A percentile compares a stretch with the other conserved stretches of the same genome.
Evolutionary conservation across 2,113 vertebrate genomes (phyloP).

Genomic region (Ceuthmochares aereus): DNA sequence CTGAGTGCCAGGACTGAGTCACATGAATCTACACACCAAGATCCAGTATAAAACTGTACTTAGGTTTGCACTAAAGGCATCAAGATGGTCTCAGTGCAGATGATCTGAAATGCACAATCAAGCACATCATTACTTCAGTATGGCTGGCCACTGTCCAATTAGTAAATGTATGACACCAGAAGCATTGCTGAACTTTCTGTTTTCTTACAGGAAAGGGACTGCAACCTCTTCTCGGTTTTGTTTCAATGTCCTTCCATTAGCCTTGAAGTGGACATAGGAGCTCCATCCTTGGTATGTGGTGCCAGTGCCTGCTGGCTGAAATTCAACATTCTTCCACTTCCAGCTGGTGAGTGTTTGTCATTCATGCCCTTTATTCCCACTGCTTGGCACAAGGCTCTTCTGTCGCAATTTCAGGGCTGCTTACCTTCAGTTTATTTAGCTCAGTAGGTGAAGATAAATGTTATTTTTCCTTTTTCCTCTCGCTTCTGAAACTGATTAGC

Average conservation of each 20-base stretch:
- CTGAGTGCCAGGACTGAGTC: background rate
- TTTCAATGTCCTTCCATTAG: background rate
- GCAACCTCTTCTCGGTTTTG: background rate
- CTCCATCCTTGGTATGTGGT: background rate
- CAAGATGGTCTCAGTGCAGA: background rate
- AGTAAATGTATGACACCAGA: background rate
- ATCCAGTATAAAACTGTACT: accelerated
- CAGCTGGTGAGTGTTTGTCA: background rate
- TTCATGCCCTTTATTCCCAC: background rate
- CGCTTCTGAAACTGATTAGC: background rate
- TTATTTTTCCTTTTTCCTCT: background rate
- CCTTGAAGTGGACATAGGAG: background rate
- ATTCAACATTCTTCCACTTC: background rate
- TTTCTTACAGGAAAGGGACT: background rate
- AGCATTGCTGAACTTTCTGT: background rate
- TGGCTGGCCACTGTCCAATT: background rate
- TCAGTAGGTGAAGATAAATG: background rate
- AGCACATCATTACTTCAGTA: background rate
- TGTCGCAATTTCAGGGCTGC: background rate
- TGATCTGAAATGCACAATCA: background rate
- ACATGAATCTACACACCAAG: background rate
- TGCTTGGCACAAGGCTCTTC: background rate
- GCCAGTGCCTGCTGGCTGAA: background rate
- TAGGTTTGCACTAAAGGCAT: background rate
- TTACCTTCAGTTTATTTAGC: background rate